Conservation (phyloP, 2,797 vertebrate genomes). For the Anguilla obscura region DNA sequence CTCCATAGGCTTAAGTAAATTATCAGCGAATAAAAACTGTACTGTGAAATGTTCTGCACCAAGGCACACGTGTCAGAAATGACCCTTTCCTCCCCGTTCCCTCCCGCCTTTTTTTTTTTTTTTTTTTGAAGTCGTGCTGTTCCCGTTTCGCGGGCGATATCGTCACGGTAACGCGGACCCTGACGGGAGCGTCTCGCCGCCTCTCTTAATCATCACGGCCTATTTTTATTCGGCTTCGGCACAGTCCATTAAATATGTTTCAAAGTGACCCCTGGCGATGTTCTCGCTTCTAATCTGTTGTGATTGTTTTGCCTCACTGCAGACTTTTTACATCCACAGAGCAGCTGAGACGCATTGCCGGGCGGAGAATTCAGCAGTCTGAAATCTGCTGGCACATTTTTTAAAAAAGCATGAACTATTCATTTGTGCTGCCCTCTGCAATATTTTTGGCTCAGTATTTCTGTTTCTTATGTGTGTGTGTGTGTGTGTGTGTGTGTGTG, state of each 20-base stretch:
- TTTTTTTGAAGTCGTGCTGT: background rate
- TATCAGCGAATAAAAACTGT: conserved; percentile 42
- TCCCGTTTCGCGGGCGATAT: background rate
- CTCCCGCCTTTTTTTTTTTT: background rate
- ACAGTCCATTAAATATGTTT: conserved; percentile 23
- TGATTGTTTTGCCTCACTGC: conserved; percentile 8
- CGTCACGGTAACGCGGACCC: conserved; percentile 17
- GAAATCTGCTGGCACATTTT: conserved; percentile 42
- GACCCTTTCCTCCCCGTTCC: background rate
- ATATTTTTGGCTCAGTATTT: conserved; percentile 18
- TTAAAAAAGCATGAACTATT: conserved; percentile 33
- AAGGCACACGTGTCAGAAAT: background rate
- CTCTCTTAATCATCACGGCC: conserved; percentile 25
- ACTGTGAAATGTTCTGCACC: conserved; percentile 26
- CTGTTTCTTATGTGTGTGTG: background rate
- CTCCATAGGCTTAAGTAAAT: conserved; percentile 20
- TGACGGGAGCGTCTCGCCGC: conserved; percentile 15
- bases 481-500: background rate
- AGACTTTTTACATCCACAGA: background rate
- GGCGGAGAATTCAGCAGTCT: conserved; percentile 11
- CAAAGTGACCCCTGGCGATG: conserved; percentile 7
- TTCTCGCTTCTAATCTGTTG: conserved; percentile 11
- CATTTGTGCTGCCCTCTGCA: conserved; percentile 30
- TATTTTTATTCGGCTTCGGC: conserved; percentile 24
- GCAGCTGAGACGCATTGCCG: background rate